Conservation (phyloP, 2,113 vertebrate genomes). For the Notarius lentiginosus region DNA sequence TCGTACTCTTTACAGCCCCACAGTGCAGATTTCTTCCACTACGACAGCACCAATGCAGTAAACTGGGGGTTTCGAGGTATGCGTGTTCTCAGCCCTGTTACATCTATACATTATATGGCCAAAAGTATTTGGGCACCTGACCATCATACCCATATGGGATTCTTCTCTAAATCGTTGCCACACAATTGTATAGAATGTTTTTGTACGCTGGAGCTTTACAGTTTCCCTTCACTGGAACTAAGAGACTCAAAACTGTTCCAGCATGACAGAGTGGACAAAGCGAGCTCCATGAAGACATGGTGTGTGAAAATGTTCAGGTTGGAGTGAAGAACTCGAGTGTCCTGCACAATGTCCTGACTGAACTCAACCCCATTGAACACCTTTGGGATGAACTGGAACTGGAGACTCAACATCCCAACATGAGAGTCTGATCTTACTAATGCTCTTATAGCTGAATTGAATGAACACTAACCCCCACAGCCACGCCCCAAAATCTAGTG, state of each 20-base stretch:
- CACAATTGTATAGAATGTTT: not conserved
- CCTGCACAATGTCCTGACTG: not conserved
- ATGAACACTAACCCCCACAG: not conserved
- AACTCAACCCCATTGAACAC: not conserved
- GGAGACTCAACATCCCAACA: not conserved
- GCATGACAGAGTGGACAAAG: not conserved
- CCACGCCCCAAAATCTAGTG: not conserved
- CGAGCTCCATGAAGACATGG: not conserved
- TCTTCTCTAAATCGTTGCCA: not conserved
- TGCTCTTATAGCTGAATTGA: not conserved
- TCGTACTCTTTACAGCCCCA: slow-evolving; percentile 62
- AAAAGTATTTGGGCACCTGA: not conserved
- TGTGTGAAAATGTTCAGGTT: not conserved
- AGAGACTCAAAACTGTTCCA: not conserved
- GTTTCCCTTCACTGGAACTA: not conserved
- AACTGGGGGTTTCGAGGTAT: slow-evolving; percentile 95
- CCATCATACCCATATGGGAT: not conserved
- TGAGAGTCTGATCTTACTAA: not conserved
- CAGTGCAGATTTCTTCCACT: slow-evolving; percentile 87
- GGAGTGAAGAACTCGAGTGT: not conserved
- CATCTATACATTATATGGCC: not conserved
- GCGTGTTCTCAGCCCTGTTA: not conserved
- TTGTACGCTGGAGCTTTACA: not conserved
- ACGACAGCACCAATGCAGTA: slow-evolving; percentile 88
- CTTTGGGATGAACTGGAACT: slow-evolving; percentile 2